phyloP scores from a whole-genome alignment of 2,113 vertebrate genomes.

The Pelecanoides urinatrix region DNA sequence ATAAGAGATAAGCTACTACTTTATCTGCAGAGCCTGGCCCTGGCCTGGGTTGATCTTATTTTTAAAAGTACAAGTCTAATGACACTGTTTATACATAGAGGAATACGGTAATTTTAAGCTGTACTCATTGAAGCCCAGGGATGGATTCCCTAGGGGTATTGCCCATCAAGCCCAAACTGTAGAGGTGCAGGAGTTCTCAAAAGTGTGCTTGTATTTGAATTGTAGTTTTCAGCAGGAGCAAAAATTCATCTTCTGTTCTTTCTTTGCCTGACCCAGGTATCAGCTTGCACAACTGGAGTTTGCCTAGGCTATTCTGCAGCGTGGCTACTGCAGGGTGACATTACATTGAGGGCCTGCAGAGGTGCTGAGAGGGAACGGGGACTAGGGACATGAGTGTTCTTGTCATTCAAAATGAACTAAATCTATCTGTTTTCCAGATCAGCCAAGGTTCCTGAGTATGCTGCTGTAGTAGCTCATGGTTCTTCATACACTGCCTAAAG shows the following conservation, averaged over 20 bases:
- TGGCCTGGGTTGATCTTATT: constrained; percentile 62
- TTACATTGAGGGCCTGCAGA: not conserved
- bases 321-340: not conserved
- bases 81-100: constrained; percentile 52
- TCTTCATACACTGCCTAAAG: constrained; percentile 17
- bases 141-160: not conserved
- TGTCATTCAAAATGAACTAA: not conserved
- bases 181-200: not conserved
- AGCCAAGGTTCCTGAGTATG: not conserved
- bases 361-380: not conserved
- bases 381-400: not conserved
- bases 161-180: not conserved
- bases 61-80: constrained; percentile 71
- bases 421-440: not conserved
- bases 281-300: not conserved
- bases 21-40: constrained; percentile 71
- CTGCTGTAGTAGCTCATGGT: not conserved
- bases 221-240: not conserved
- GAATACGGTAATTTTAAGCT: not conserved
- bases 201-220: not conserved
- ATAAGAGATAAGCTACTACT: constrained; percentile 71
- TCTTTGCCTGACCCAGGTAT: not conserved
- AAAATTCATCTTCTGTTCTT: not conserved
- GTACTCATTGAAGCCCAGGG: not conserved
- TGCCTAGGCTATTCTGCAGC: not conserved